Evolutionary conservation across 2,113 vertebrate species (phyloP).

Genomic region (Esox niger): DNA sequence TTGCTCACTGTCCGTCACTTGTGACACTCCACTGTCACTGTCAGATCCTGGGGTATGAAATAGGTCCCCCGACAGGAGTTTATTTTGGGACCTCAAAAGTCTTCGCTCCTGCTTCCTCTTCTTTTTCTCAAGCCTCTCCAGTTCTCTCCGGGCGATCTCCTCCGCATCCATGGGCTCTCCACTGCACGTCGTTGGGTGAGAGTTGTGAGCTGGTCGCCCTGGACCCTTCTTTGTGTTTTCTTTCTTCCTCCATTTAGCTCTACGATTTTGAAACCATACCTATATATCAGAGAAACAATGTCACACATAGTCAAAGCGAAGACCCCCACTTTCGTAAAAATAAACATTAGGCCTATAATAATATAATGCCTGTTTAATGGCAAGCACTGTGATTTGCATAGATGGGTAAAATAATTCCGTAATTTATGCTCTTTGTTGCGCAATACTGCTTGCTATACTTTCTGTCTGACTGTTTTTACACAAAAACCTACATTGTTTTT

Average conservation of each 20-base stretch:
- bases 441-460: no score
- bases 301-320: constrained; percentile 12
- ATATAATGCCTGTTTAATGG: no score
- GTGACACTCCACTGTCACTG: constrained; percentile 91
- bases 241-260: constrained; percentile 98
- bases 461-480: no score
- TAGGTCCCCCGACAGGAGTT: constrained; percentile 79
- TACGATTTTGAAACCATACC: constrained; percentile 99
- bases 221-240: constrained; percentile 99
- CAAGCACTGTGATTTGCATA: no score
- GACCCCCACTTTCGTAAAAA: neutral
- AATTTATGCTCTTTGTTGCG: no score
- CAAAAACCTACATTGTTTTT: no score
- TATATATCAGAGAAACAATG: constrained; percentile 70
- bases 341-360: no score
- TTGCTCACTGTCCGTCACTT: constrained; percentile 75
- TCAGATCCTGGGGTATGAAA: constrained; percentile 94
- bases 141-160: constrained; percentile 93
- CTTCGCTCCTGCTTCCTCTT: constrained; percentile 94
- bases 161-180: constrained; percentile 98
- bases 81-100: constrained; percentile 88
- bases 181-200: constrained; percentile 96
- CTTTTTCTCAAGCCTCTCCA: constrained; percentile 94
- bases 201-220: constrained; percentile 95
- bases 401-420: no score